Base-by-base conservation (phyloP, 2,797 vertebrate genomes). In the Acestrorhynchus altus region DNA sequence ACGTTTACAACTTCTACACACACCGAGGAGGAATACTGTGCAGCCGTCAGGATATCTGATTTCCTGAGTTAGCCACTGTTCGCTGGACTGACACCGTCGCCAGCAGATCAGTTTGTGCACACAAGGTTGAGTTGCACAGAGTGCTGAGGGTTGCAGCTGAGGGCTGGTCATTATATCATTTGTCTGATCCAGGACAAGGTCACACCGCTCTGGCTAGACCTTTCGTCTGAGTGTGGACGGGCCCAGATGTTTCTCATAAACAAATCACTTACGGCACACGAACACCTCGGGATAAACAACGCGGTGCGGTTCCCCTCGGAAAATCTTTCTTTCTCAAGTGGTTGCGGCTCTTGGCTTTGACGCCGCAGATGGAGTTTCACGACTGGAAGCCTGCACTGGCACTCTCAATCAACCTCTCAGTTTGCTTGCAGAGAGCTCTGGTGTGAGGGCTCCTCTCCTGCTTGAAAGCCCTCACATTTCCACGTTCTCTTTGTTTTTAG, bases 21-120 rank as follows among this genome's bases (percentile, higher is more conserved):
- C 31, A 16, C 61, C 28, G 1, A 11, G 26, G 4, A 49, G 15
- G 15, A n/a, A 44, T 20, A 51, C 47, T 24, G n/a, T 26, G 57
- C n/a, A 56, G 64, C 71, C 61, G 35, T 64, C 74, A 83, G 64
- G 61, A 64, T 82, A 72, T 78, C 75, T 66, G 68, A 46, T 81
- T 77, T 74, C 65, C 60, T 59, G 63, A 20, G 9, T 42, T 52
- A 66, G 61, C 18, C 61, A 12, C 59, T 64, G 69, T 26, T 54
- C 7, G 31, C 13, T 64, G 71, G 24, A 28, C 78, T 64, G 39
- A 49, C 39, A 63, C 35, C 40, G 35, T 56, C 44, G 20, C 63
- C 65, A 68, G 47, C 24, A 79, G 39, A 63, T 71, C 47, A 67
- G 26, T 47, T 47, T 59, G 69, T 44, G 28, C 69, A 15, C 10